A percentile compares a stretch with the other conserved stretches of the same genome.
These are phyloP conservation scores for Drosophila tripunctata DNA, from an alignment of 2,888 invertebrate species.

Conservation along the genomic window DNA sequence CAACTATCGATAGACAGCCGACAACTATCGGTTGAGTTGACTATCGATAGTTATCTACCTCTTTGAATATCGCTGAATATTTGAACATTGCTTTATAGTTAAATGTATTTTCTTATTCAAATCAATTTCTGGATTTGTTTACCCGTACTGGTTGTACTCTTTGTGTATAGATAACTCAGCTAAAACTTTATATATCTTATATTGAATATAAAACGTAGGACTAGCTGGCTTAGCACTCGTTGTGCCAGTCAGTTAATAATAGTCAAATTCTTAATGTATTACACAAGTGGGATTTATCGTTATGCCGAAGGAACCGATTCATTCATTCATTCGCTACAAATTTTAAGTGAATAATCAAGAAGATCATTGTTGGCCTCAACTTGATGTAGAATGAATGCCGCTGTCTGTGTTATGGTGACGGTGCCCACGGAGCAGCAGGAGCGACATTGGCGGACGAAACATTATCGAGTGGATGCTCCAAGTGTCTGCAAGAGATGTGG, in stretches of 20 bases:
- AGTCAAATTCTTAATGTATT: background rate
- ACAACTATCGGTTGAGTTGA: too few relatives aligned
- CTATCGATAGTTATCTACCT: too few relatives aligned
- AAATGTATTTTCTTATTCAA: too few relatives aligned
- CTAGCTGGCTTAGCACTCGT: constrained; percentile 1
- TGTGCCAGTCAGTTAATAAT: background rate
- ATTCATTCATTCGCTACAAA: constrained; percentile 2
- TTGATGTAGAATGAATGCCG: constrained; percentile 37
- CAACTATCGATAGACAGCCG: too few relatives aligned
- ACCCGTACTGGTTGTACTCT: too few relatives aligned
- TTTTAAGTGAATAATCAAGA: constrained; percentile 17
- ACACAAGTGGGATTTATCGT: constrained; percentile 1
- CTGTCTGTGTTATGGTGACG: constrained; percentile 86
- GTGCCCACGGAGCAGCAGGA: constrained; percentile 85
- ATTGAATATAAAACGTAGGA: too few relatives aligned
- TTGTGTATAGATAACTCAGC: too few relatives aligned
- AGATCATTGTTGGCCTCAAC: background rate
- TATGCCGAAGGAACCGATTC: constrained; percentile 3
- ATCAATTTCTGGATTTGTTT: too few relatives aligned
- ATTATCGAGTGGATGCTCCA: background rate
- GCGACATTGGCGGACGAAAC: constrained; percentile 41
- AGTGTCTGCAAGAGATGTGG: background rate
- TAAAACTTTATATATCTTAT: too few relatives aligned
- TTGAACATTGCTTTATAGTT: too few relatives aligned
- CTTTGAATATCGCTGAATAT: too few relatives aligned